A percentile compares a stretch with the other conserved stretches of the same genome.
Evolutionary conservation across 1,140 invertebrate genomes (phyloP).

Genomic region (Leptinotarsa undecemlineata): DNA sequence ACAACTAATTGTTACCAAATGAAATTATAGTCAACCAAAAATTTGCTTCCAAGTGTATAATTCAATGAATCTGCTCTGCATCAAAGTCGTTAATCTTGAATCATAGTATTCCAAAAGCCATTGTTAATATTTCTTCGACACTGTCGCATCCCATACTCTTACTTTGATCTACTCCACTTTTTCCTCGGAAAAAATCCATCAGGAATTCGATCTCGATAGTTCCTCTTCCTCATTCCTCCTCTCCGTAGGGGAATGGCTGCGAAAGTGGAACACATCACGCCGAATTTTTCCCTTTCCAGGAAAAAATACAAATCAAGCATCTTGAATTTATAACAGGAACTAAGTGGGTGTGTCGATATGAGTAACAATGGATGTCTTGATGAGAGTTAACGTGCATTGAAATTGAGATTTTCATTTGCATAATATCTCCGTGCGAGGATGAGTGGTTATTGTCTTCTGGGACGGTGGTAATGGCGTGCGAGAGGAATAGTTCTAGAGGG

Average conservation of each 20-base stretch:
- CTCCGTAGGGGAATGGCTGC: slow-evolving; percentile 3
- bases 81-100: too few relatives aligned
- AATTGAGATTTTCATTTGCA: slow-evolving; percentile 21
- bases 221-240: not conserved
- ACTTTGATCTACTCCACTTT: not conserved
- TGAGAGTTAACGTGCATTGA: slow-evolving; percentile 18
- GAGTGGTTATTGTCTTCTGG: slow-evolving; percentile 1
- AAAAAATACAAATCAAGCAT: slow-evolving; percentile 8
- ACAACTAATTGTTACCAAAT: too few relatives aligned
- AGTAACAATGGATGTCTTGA: slow-evolving; percentile 24
- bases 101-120: too few relatives aligned
- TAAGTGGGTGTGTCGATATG: not conserved
- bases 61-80: too few relatives aligned
- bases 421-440: slow-evolving; percentile 13
- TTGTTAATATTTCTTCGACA: too few relatives aligned
- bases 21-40: too few relatives aligned
- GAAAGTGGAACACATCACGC: slow-evolving; percentile 2
- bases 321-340: slow-evolving; percentile 23
- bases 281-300: not conserved
- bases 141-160: not conserved
- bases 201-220: not conserved
- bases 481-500: not conserved
- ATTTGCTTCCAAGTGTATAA: too few relatives aligned
- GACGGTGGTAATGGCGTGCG: not conserved
- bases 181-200: not conserved